phyloP scores from a whole-genome alignment of 1,140 invertebrate species.

The Lineus longissimus region DNA sequence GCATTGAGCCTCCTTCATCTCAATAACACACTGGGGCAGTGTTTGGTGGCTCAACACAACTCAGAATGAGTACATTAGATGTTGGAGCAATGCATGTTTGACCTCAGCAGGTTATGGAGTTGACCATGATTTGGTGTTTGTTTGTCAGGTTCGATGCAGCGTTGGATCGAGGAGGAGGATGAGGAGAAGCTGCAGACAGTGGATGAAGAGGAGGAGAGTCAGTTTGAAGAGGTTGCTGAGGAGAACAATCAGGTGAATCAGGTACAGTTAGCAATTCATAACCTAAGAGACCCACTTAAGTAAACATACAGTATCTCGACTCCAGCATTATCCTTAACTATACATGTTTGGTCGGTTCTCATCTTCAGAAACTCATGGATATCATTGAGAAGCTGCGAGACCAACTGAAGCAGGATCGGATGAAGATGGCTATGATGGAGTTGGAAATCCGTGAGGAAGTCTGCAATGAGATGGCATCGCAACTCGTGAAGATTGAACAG shows the following conservation, averaged over 20 bases:
- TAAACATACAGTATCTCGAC: not conserved
- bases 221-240: constrained; percentile 3
- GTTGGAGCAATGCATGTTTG: too few species aligned
- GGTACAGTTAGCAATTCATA: not conserved
- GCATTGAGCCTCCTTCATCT: too few species aligned
- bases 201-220: not conserved
- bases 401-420: constrained; percentile 27
- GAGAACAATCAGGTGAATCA: not conserved
- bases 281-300: not conserved
- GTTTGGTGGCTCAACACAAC: too few species aligned
- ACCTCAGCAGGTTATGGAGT: too few species aligned
- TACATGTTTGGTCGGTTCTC: not conserved
- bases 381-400: constrained; percentile 30
- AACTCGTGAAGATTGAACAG: constrained; percentile 41
- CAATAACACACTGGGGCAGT: too few species aligned
- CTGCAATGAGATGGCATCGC: constrained; percentile 44
- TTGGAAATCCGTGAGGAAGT: constrained; percentile 41
- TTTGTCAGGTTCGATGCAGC: too few species aligned
- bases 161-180: not conserved
- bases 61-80: too few species aligned
- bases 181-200: constrained; percentile 8
- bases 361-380: constrained; percentile 27
- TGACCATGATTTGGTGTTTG: too few species aligned
- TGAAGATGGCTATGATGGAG: constrained; percentile 25
- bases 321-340: constrained; percentile 1